Conservation (phyloP, 2,888 invertebrate genomes). For the Therioaphis trifolii region DNA sequence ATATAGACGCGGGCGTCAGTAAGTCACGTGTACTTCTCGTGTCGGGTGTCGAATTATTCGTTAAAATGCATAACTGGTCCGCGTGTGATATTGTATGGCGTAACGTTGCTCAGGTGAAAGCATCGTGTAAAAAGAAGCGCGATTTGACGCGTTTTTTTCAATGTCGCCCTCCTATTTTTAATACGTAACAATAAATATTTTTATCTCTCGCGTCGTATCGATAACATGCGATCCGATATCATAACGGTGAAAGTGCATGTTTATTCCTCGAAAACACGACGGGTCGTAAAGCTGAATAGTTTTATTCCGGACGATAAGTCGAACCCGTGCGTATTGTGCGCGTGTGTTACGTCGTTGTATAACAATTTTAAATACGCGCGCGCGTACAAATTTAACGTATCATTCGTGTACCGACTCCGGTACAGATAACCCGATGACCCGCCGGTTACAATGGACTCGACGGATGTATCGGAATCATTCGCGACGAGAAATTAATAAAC, state of each 20-base stretch:
- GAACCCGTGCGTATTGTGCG: neutral
- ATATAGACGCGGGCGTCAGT: neutral
- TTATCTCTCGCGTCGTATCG: neutral
- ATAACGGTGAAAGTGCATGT: constrained; percentile 42
- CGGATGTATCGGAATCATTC: too few relatives aligned
- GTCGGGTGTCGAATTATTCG: neutral
- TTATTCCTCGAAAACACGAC: neutral
- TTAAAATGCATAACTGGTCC: neutral
- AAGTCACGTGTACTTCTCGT: too few relatives aligned
- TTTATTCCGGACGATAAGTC: neutral
- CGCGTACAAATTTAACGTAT: neutral
- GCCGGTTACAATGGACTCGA: too few relatives aligned
- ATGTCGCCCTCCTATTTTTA: neutral
- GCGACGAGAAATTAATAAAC: too few relatives aligned
- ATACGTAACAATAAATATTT: constrained; percentile 21
- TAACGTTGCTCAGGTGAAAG: constrained; percentile 36
- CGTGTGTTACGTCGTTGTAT: neutral
- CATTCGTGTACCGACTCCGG: too few relatives aligned
- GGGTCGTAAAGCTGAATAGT: neutral
- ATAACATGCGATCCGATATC: neutral
- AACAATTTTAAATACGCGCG: neutral
- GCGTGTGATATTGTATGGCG: neutral
- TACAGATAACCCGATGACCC: too few relatives aligned
- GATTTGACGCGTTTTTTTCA: constrained; percentile 13
- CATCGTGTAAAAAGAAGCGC: constrained; percentile 21